Conservation (phyloP, 2,888 invertebrate species). For the Tryphoninae sp. region DNA sequence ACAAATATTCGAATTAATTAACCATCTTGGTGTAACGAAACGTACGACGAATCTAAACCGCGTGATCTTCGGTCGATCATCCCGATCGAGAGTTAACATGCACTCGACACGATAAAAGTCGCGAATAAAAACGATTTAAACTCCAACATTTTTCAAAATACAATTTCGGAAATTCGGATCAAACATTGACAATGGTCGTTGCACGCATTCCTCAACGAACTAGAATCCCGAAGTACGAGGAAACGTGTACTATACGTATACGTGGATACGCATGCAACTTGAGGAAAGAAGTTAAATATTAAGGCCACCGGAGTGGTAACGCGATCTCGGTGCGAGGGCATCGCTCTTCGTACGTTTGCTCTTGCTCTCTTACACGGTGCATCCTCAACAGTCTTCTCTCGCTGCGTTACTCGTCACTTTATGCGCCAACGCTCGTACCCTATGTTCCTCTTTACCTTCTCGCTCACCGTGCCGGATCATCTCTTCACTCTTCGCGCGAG, state of each 20-base stretch:
- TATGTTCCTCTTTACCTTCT: not conserved
- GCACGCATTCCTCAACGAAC: not conserved
- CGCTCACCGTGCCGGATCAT: not conserved
- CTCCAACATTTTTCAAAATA: too few relatives aligned
- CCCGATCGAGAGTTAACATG: too few relatives aligned
- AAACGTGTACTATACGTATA: not conserved
- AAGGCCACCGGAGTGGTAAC: constrained; percentile 77
- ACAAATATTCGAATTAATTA: too few relatives aligned
- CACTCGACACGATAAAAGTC: too few relatives aligned
- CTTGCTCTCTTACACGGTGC: not conserved
- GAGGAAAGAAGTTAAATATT: constrained; percentile 67
- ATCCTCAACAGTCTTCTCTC: constrained; percentile 18
- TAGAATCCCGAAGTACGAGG: not conserved
- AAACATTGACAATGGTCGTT: constrained; percentile 39
- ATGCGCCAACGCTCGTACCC: constrained; percentile 21
- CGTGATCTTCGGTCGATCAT: too few relatives aligned
- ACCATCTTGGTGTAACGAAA: too few relatives aligned
- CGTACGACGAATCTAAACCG: too few relatives aligned
- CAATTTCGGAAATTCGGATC: constrained; percentile 50
- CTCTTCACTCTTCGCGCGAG: constrained; percentile 55
- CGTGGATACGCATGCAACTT: constrained; percentile 27
- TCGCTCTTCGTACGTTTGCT: constrained; percentile 51
- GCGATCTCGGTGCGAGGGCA: constrained; percentile 67
- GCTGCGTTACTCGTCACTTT: constrained; percentile 36
- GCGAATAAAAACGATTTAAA: too few relatives aligned